Percentiles rank a stretch among this genome's conserved stretches.
Evolutionary conservation across 1,140 invertebrate species (phyloP).

Genomic region (Meteorus sp.): DNA sequence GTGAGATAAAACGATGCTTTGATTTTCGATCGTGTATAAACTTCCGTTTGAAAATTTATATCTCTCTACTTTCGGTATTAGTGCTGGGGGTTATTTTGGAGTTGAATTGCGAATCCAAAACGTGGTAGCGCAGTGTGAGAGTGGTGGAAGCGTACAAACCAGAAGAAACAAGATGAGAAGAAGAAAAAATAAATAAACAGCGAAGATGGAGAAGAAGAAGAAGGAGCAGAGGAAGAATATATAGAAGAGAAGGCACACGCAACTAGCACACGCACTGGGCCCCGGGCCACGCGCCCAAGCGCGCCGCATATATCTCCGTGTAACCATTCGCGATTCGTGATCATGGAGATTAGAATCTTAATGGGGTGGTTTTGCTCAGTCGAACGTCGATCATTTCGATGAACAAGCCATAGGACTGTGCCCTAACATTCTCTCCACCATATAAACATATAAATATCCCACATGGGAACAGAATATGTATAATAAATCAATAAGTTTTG

Average conservation of each 20-base stretch:
- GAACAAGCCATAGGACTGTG: conserved; percentile 9
- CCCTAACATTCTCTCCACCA: not conserved
- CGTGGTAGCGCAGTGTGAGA: no score
- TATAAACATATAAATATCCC: no score
- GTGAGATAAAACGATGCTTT: conserved; percentile 31
- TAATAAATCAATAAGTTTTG: no score
- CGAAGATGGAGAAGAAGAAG: not conserved
- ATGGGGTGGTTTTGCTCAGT: conserved; percentile 29
- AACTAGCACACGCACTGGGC: conserved; percentile 1
- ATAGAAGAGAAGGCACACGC: not conserved
- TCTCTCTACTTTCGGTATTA: not conserved
- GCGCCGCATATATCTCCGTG: conserved; percentile 16
- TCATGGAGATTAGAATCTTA: conserved; percentile 28
- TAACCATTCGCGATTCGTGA: conserved; percentile 12
- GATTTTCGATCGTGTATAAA: conserved; percentile 9
- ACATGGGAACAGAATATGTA: no score
- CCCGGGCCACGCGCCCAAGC: conserved; percentile 19
- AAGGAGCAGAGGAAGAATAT: not conserved
- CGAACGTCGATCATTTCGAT: conserved; percentile 24
- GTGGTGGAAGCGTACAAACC: no score
- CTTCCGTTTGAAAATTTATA: conserved; percentile 9
- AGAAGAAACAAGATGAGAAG: not conserved
- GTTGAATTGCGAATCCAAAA: no score
- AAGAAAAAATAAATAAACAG: not conserved
- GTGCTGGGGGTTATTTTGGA: no score